Base-by-base conservation (phyloP, 2,888 invertebrate genomes). In the Anthoptus insignis region DNA sequence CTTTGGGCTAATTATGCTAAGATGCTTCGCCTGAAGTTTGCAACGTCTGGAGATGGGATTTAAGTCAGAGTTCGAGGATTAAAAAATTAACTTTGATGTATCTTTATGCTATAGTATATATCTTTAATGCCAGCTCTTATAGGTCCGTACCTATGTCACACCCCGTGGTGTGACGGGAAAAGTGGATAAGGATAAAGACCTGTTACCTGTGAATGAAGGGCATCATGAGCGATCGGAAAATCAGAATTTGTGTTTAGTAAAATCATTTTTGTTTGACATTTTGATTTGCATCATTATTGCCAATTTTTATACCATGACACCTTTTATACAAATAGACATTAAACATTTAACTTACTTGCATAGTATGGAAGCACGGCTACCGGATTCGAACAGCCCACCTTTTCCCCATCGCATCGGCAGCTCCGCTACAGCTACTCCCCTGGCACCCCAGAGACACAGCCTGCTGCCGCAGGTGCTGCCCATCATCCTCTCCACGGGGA, bases 341-440 rank as follows among this genome's bases (percentile, higher is more conserved):
- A n/a, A 24, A 2, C 9, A 5, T 2, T 27, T 14, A 2, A 93
- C 95, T 94, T 86, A 97, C 97, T 95, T 95, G 95, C 97, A 97
- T 21, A 95, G 89, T 7, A 97, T 94, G 45, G 93, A n/a, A n/a
- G n/a, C 90, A 60, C 95, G 94, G 75, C 94, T 96, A 69, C 96
- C 96, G 39, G 95, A 95, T 71, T 96, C 95, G 80, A 95, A 96
- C 60, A 94, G 94, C 0, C 95, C 95, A 13, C 94, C 94, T 19
- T 95, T 94, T 13, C 97, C 97, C 94, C 96, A 96, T 68, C 96
- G 90, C 50, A 94, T 89, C 0, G 97, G 97, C 65, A 98, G 88
- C 77, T 97, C 96, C 21, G 96, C 91, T 13, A 97, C 92, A 58
- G 95, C 94, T 63, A 97, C 94, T 0, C 97, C 97, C 56, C 94